These are phyloP conservation scores for Drosophila tristis DNA, from an alignment of 1,140 invertebrate genomes.

Conservation along the genomic window DNA sequence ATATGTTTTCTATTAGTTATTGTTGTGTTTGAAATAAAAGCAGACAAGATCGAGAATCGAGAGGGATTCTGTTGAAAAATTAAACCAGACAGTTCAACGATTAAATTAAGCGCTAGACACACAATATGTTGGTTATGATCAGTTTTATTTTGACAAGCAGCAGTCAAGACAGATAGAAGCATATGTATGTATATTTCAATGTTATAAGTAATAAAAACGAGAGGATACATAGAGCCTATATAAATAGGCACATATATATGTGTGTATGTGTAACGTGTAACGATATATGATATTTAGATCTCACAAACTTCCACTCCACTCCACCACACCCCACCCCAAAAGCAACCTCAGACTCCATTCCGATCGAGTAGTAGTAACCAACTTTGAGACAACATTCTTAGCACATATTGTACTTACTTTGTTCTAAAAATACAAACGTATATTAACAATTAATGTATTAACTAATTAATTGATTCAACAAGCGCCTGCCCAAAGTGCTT, in stretches of 20 bases:
- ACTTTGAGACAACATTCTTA: constrained; percentile 30
- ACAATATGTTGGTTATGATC: constrained; percentile 65
- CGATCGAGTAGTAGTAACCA: constrained; percentile 20
- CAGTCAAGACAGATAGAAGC: constrained; percentile 17
- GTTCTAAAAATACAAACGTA: constrained; percentile 43
- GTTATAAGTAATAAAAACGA: constrained; percentile 58
- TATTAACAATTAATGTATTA: constrained; percentile 69
- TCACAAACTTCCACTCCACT: constrained; percentile 27
- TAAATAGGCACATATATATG: constrained; percentile 55
- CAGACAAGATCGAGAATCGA: constrained; percentile 1
- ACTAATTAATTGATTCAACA: constrained; percentile 60
- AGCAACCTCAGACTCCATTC: constrained; percentile 6
- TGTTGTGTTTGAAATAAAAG: constrained; percentile 34
- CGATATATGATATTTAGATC: constrained; percentile 53
- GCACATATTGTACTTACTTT: constrained; percentile 63
- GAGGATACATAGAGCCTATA: constrained; percentile 41
- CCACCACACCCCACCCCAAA: constrained; percentile 1
- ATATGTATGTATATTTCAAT: constrained; percentile 72
- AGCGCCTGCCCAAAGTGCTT: constrained; percentile 76
- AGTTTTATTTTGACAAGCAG: constrained; percentile 51
- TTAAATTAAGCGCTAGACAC: constrained; percentile 78
- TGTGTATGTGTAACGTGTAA: constrained; percentile 21
- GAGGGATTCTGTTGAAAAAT: constrained; percentile 30
- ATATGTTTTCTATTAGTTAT: constrained; percentile 34
- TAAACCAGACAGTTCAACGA: constrained; percentile 71